Conservation (phyloP, 2,888 invertebrate genomes). For the Rhingia rostrata region DNA sequence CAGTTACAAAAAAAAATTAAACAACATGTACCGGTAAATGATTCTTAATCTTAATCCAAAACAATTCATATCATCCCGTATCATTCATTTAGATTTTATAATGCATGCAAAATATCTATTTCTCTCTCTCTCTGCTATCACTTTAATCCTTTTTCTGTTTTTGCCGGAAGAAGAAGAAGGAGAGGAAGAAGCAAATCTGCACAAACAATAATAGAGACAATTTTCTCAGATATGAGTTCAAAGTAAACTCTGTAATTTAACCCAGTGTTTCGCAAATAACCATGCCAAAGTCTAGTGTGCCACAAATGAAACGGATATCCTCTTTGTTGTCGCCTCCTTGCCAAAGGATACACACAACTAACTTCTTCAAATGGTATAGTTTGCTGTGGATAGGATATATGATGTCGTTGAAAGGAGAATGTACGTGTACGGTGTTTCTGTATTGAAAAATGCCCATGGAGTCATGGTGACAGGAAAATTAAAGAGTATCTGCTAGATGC, state of each 20-base stretch:
- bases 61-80: background rate
- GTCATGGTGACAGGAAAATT: constrained; percentile 52
- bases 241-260: constrained; percentile 28
- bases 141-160: background rate
- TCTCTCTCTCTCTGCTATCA: background rate
- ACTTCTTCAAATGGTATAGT: constrained; percentile 15
- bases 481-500: constrained; percentile 24
- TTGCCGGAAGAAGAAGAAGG: constrained; percentile 1
- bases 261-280: constrained; percentile 52
- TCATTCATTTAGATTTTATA: constrained; percentile 4
- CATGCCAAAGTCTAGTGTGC: constrained; percentile 38
- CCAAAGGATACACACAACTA: constrained; percentile 39
- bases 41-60: background rate
- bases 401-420: background rate
- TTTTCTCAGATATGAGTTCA: constrained; percentile 1
- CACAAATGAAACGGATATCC: constrained; percentile 48
- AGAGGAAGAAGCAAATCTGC: background rate
- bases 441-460: constrained; percentile 24
- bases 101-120: constrained; percentile 6
- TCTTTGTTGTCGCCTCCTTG: constrained; percentile 40
- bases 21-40: constrained; percentile 70
- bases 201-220: background rate
- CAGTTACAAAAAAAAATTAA: background rate
- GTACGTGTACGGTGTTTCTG: constrained; percentile 29
- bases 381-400: constrained; percentile 1